Percentiles rank a stretch among this genome's conserved stretches.
These are phyloP conservation scores for Eolophus roseicapilla DNA, from an alignment of 2,113 vertebrate species.

Conservation along the genomic window DNA sequence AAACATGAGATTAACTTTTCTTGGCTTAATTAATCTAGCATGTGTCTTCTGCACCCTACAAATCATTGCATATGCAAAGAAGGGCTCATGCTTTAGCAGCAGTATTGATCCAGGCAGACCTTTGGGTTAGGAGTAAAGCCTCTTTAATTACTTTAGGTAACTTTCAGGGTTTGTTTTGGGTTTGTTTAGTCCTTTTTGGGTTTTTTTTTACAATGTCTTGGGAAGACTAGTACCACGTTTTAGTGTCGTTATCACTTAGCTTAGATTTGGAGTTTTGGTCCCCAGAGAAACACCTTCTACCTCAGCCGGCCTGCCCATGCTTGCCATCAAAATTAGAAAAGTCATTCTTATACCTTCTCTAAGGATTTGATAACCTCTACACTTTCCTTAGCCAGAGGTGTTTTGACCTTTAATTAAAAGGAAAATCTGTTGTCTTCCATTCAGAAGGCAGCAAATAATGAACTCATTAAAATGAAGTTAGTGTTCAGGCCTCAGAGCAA, in stretches of 20 bases:
- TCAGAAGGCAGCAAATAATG: constrained; percentile 93
- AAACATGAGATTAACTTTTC: background rate
- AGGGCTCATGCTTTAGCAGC: background rate
- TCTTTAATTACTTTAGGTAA: constrained; percentile 72
- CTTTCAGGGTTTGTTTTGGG: background rate
- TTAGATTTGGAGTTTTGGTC: constrained; percentile 75
- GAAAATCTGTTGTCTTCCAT: constrained; percentile 87
- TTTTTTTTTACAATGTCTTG: constrained; percentile 23
- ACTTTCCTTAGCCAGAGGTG: constrained; percentile 73
- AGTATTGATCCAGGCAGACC: constrained; percentile 44
- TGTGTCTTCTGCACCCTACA: constrained; percentile 4
- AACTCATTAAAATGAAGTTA: constrained; percentile 94
- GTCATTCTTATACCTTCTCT: constrained; percentile 51
- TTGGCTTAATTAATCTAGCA: constrained; percentile 12
- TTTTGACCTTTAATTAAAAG: constrained; percentile 87
- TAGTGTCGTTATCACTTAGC: constrained; percentile 71
- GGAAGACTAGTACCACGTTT: constrained; percentile 30
- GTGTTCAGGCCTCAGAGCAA: constrained; percentile 79
- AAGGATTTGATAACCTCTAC: constrained; percentile 74
- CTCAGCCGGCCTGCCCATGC: background rate
- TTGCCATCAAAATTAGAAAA: constrained; percentile 58
- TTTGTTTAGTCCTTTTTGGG: background rate
- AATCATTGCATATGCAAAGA: constrained; percentile 40
- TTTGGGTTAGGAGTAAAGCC: constrained; percentile 50
- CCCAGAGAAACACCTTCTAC: constrained; percentile 35